A percentile compares a stretch with the other conserved stretches of the same genome.
Evolutionary conservation across 2,797 vertebrate genomes (phyloP).

Genomic region (Rhinoraja longicauda): DNA sequence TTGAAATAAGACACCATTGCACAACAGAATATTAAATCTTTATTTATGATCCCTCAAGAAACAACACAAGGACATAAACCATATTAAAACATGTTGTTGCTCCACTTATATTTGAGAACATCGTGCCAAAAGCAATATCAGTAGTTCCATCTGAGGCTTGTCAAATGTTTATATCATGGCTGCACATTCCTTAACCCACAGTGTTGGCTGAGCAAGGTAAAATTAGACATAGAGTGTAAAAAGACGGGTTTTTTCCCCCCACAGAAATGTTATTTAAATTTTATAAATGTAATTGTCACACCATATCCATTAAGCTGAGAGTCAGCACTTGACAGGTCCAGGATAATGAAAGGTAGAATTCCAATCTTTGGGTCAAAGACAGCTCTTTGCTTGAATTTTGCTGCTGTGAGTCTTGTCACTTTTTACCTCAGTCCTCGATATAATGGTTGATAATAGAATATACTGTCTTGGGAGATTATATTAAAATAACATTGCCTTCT

Average conservation of each 20-base stretch:
- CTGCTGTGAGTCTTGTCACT: neutral
- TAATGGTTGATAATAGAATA: neutral
- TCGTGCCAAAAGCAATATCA: neutral
- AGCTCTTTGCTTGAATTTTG: neutral
- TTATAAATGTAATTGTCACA: neutral
- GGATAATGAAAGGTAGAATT: neutral
- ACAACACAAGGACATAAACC: neutral
- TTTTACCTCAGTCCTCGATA: neutral
- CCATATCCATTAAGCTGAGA: neutral
- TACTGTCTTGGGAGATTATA: neutral
- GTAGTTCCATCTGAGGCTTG: neutral
- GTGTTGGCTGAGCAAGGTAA: neutral
- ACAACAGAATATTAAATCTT: neutral
- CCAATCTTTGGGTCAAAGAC: neutral
- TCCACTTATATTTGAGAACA: neutral
- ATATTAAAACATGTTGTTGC: neutral
- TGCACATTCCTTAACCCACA: neutral
- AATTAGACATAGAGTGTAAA: neutral
- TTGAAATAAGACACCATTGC: neutral
- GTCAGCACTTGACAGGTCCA: neutral
- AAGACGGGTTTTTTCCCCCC: neutral
- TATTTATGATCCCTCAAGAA: neutral
- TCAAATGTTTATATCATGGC: neutral
- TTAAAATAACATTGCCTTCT: conserved; percentile 22
- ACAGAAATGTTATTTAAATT: neutral